Evolutionary conservation across 2,888 invertebrate genomes (phyloP).

Genomic region (Diarsia brunnea): DNA sequence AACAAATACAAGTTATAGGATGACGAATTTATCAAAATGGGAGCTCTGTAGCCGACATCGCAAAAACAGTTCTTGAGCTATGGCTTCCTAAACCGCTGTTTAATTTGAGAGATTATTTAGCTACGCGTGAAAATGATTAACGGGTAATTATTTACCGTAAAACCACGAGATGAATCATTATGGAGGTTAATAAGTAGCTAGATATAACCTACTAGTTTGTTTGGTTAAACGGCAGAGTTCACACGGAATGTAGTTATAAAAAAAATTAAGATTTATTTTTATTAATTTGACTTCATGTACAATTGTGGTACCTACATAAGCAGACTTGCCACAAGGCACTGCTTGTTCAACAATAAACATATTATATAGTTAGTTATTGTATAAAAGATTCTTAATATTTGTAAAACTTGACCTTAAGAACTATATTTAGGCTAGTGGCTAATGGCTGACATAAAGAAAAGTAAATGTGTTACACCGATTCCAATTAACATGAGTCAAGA

Average conservation of each 20-base stretch:
- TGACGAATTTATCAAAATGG: neutral
- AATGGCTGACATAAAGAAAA: neutral
- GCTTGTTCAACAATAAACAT: neutral
- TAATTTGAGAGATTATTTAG: conserved; percentile 3
- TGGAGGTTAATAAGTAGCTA: neutral
- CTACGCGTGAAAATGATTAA: conserved; percentile 42
- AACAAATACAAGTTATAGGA: neutral
- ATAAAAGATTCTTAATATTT: neutral
- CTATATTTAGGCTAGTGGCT: neutral
- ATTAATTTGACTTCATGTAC: too few species aligned
- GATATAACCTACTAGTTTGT: neutral
- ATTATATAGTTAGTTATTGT: neutral
- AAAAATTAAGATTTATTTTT: too few species aligned
- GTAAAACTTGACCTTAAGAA: neutral
- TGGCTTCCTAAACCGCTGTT: neutral
- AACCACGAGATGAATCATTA: conserved; percentile 11
- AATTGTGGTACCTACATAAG: too few species aligned
- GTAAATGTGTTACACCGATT: neutral
- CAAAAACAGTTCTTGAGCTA: neutral
- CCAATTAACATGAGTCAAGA: neutral
- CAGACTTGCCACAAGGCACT: too few species aligned
- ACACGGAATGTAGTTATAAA: conserved; percentile 10
- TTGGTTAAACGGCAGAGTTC: conserved; percentile 17
- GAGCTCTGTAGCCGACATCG: neutral
- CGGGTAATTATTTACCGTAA: conserved; percentile 44